These are phyloP conservation scores for Pseudoatta argentina DNA, from an alignment of 1,140 invertebrate genomes.

Conservation along the genomic window DNA sequence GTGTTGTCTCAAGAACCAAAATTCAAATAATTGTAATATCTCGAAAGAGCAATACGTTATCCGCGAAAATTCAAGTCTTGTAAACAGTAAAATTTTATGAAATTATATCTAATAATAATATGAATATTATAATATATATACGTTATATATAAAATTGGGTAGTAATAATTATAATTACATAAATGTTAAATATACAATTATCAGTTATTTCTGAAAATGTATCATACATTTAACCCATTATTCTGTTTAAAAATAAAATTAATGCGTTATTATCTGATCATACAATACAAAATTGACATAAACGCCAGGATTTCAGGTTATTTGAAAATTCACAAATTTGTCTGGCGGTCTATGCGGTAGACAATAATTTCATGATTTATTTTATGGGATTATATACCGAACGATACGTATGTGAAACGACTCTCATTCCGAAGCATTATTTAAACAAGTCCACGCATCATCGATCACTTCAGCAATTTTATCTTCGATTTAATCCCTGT, in stretches of 20 bases:
- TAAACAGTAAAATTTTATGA: neutral
- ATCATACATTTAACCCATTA: neutral
- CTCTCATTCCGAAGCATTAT: constrained; percentile 15
- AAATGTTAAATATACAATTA: neutral
- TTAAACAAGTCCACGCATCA: constrained; percentile 21
- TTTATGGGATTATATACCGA: constrained; percentile 12
- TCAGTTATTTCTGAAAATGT: neutral
- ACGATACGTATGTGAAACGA: neutral
- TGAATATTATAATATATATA: neutral
- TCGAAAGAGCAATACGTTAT: neutral
- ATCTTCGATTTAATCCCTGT: constrained; percentile 57
- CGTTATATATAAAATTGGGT: neutral
- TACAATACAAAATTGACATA: constrained; percentile 11
- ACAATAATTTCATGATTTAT: constrained; percentile 34
- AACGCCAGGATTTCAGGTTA: neutral
- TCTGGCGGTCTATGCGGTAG: neutral
- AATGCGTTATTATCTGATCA: constrained; percentile 9
- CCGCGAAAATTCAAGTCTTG: neutral
- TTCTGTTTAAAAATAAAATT: constrained; percentile 26
- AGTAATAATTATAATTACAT: neutral
- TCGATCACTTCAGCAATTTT: constrained; percentile 46
- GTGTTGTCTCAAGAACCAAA: constrained; percentile 22
- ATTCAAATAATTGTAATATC: constrained; percentile 40
- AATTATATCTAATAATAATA: too few relatives aligned
- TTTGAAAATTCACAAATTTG: constrained; percentile 15